Base-by-base conservation (phyloP, 2,888 invertebrate genomes). In the Hirtodrosophila trivittata region DNA sequence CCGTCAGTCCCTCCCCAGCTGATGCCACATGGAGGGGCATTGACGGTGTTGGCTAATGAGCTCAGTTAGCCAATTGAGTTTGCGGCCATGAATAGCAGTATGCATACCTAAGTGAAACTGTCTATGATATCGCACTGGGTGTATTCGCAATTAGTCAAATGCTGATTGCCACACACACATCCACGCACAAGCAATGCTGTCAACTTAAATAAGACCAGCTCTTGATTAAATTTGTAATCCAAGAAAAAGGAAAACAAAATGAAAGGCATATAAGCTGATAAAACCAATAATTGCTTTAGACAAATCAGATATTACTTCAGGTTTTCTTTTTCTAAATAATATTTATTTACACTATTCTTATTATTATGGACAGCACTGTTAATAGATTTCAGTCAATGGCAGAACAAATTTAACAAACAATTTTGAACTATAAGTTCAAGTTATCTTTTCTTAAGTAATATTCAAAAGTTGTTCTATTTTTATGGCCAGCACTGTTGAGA, bases 31-130 rank as follows among this genome's bases (percentile, higher is more conserved):
- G 12, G 5, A 4, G 12, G 41, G 9, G 28, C 9, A 28, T 28
- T 28, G 28, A 1, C 28, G 28, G n/a, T n/a, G 28, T 41, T 51
- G 57, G 58, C 80, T 87, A 87, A 87, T 87, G 86, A 82, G 86
- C 81, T 75, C 81, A 67, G 87, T 85, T 82, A 82, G 84, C 81
- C 84, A 80, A 83, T 83, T 80, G 60, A 50, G 81, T 69, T 80
- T 76, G 74, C 59, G 86, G 76, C 76, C 45, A 64, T 70, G 62
- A 28, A 28, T 39, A 42, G 10, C 14, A 32, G 37, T 35, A 42
- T 45, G 46, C 50, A 46, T 26, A 51, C 54, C 65, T 62, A 72
- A 72, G 76, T 77, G 86, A 77, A 81, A 66, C 73, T 55, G 77
- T 41, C 81, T 76, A 64, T 72, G 57, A 78, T 66, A 60, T 42